phyloP scores from a whole-genome alignment of 2,888 invertebrate species.

The Drosophila nigricruria region DNA sequence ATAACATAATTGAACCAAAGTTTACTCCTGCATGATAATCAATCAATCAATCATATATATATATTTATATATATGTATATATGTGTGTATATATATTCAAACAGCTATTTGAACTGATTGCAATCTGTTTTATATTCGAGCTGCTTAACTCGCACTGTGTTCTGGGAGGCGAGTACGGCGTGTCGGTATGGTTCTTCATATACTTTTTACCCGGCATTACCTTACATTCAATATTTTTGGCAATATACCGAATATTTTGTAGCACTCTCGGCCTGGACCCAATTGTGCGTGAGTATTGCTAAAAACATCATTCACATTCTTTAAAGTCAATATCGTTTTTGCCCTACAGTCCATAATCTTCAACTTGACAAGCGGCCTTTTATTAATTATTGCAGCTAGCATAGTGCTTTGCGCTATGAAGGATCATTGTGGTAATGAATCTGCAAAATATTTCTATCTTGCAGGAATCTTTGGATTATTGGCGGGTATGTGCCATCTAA shows the following conservation, averaged over 20 bases:
- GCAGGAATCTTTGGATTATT: constrained; percentile 38
- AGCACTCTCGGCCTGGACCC: constrained; percentile 67
- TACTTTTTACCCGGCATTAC: constrained; percentile 53
- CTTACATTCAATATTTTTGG: constrained; percentile 37
- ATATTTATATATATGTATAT: not conserved
- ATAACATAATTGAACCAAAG: not conserved
- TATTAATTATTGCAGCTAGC: constrained; percentile 27
- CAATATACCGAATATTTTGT: constrained; percentile 39
- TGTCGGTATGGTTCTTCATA: constrained; percentile 41
- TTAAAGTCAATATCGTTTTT: not conserved
- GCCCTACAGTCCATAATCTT: constrained; percentile 55
- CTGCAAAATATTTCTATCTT: constrained; percentile 35
- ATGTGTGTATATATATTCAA: not conserved
- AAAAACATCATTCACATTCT: not conserved
- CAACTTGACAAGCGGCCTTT: constrained; percentile 53
- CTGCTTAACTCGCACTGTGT: constrained; percentile 54
- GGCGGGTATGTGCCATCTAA: constrained; percentile 58
- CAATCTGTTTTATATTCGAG: constrained; percentile 29
- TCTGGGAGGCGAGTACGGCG: constrained; percentile 51
- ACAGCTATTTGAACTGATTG: constrained; percentile 52
- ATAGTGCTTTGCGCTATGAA: constrained; percentile 45
- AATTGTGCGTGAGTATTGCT: constrained; percentile 52
- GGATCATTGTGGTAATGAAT: constrained; percentile 57
- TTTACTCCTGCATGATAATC: not conserved
- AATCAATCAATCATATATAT: not conserved